Conservation (phyloP, 2,888 invertebrate genomes). For the Halictus quadricinctus region DNA sequence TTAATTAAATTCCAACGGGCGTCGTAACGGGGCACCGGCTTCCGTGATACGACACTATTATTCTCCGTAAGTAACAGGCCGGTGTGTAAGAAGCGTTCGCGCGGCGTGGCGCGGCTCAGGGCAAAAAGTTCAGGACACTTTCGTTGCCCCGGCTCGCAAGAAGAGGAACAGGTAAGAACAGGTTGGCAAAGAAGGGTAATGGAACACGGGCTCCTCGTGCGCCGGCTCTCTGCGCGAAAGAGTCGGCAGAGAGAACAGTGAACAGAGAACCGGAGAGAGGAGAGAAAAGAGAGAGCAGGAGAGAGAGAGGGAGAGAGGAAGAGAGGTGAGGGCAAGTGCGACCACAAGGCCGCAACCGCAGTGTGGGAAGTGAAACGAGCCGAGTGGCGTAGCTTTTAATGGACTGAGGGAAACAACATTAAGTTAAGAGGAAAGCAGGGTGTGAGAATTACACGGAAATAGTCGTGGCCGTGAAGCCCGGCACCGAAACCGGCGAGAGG, state of each 20-base stretch:
- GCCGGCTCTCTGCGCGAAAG: constrained; percentile 16
- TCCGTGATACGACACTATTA: constrained; percentile 57
- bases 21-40: constrained; percentile 19
- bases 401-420: constrained; percentile 80
- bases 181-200: constrained; percentile 69
- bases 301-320: constrained; percentile 49
- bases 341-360: constrained; percentile 76
- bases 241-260: not conserved
- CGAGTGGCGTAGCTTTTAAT: constrained; percentile 80
- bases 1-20: constrained; percentile 42
- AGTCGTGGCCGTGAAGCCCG: constrained; percentile 66
- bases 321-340: constrained; percentile 60
- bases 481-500: constrained; percentile 30
- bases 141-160: constrained; percentile 51
- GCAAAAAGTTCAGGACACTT: constrained; percentile 58
- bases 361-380: constrained; percentile 80
- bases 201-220: constrained; percentile 69
- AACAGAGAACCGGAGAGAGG: constrained; percentile 8
- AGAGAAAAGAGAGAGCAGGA: not conserved
- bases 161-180: constrained; percentile 66
- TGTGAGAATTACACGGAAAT: constrained; percentile 78
- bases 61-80: constrained; percentile 36
- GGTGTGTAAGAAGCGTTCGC: constrained; percentile 28
- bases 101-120: constrained; percentile 4
- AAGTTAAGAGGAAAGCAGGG: constrained; percentile 76